phyloP scores from a whole-genome alignment of 2,797 vertebrate genomes.

The Hemibagrus guttatus region DNA sequence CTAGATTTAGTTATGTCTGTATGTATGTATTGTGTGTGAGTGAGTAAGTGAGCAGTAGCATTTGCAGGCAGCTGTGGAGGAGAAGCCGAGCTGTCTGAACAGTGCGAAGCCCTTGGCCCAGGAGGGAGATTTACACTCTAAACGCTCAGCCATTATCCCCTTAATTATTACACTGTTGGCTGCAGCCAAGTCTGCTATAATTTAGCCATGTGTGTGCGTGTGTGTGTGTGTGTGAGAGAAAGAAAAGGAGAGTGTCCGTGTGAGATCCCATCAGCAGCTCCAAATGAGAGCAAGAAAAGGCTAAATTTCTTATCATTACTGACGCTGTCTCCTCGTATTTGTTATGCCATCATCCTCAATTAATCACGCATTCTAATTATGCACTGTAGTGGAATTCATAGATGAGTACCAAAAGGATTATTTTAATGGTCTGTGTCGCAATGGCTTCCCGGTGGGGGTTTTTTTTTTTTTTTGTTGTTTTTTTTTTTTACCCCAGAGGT shows the following conservation, averaged over 20 bases:
- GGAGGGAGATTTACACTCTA: conserved; percentile 68
- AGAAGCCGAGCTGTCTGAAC: conserved; percentile 35
- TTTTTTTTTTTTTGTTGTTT: neutral
- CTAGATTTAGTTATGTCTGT: neutral
- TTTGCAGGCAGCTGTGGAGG: conserved; percentile 28
- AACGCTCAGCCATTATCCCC: conserved; percentile 73
- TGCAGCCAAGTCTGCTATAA: conserved; percentile 52
- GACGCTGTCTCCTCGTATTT: conserved; percentile 69
- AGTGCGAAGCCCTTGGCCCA: conserved; percentile 51
- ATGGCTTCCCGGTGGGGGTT: conserved; percentile 59
- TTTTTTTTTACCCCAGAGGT: conserved; percentile 68
- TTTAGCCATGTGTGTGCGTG: conserved; percentile 48
- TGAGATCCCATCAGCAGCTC: conserved; percentile 51
- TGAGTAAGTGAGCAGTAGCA: neutral
- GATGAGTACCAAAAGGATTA: conserved; percentile 72
- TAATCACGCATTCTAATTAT: conserved; percentile 77
- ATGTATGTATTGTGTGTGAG: neutral
- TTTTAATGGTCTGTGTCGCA: conserved; percentile 73
- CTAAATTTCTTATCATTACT: conserved; percentile 62
- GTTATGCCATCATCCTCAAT: conserved; percentile 72
- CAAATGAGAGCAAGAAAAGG: conserved; percentile 56
- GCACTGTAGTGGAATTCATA: conserved; percentile 70
- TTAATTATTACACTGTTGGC: conserved; percentile 71
- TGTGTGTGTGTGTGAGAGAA: neutral
- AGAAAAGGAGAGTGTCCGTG: conserved; percentile 43